Base-by-base conservation (phyloP, 1,140 invertebrate species). In the Rhopalosiphum padi region DNA sequence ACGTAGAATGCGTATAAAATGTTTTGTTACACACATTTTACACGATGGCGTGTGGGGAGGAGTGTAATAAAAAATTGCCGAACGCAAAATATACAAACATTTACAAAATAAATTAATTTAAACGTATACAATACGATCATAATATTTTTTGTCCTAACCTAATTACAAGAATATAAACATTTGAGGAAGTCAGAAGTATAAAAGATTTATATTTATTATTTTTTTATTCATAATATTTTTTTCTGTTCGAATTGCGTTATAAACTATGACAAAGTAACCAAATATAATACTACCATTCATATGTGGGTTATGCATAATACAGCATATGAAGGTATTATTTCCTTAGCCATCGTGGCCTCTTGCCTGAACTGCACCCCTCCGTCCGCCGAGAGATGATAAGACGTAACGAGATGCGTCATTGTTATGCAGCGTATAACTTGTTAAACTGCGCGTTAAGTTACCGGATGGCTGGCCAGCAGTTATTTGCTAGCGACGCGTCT, bases 401-500 rank as follows among this genome's bases (percentile, higher is more conserved):
- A 77, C 15, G 60, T 77, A 77, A 77, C 60, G 11, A 77, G 60
- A 77, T 35, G 60, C 30, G n/a, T 77, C 60, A 77, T 77, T 77
- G 60, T 77, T 77, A 77, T 77, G 60, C 15, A 5, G 60, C 15
- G 15, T 15, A 77, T 77, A 77, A 77, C n/a, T 77, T 77, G 60
- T 77, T 77, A 77, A 77, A 77, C 60, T 77, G n/a, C 30, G n/a
- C 60, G n/a, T 77, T 77, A 77, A 77, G 60, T 77, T 77, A 18
- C n/a, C 60, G 60, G 30, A 77, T 77, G 60, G 60, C 15, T 77
- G 60, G 60, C 60, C 60, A n/a, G 60, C 60, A 77, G 60, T n/a
- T 77, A 77, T 77, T 77, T 77, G 60, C n/a, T n/a, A n/a, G 60
- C 60, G 60, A 77, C 60, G 15, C 30, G 60, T 77, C 30, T n/a